Conservation (phyloP, 2,888 invertebrate genomes). For the Volucella zonaria region DNA sequence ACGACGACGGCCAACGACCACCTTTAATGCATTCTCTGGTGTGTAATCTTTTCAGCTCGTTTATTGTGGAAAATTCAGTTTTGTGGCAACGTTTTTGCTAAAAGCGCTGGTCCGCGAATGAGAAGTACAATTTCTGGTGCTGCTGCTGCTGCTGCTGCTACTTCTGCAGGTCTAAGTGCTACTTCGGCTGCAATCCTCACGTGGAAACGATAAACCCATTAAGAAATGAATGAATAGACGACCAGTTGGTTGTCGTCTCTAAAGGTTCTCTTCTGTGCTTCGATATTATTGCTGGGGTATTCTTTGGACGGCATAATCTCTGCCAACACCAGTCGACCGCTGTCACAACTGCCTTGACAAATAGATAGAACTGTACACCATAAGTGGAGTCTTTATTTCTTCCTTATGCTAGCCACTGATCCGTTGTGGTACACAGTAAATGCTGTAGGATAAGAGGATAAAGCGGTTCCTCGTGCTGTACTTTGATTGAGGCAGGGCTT, state of each 20-base stretch:
- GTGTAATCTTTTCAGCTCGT: constrained; percentile 46
- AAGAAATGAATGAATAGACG: constrained; percentile 70
- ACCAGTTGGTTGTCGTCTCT: constrained; percentile 7
- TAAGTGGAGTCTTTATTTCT: constrained; percentile 63
- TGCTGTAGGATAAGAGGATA: neutral
- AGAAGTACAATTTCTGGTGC: constrained; percentile 18
- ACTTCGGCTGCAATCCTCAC: constrained; percentile 49
- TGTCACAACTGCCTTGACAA: constrained; percentile 70
- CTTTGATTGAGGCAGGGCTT: neutral
- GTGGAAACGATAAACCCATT: constrained; percentile 72
- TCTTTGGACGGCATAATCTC: constrained; percentile 64
- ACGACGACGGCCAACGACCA: constrained; percentile 61
- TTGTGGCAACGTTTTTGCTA: constrained; percentile 58
- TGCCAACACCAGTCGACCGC: constrained; percentile 41
- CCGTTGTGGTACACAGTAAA: too few relatives aligned
- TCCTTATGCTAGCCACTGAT: constrained; percentile 22
- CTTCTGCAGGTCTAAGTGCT: constrained; percentile 5
- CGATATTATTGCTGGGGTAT: constrained; percentile 43
- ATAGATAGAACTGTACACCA: constrained; percentile 63
- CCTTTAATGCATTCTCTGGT: constrained; percentile 71
- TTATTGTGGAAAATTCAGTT: constrained; percentile 59
- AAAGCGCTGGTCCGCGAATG: constrained; percentile 46
- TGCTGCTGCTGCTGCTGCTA: constrained; percentile 27
- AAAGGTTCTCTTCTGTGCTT: constrained; percentile 17
- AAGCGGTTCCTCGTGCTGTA: constrained; percentile 23